These are phyloP conservation scores for Psittacara wagleri DNA, from an alignment of 2,113 vertebrate species.

Conservation along the genomic window DNA sequence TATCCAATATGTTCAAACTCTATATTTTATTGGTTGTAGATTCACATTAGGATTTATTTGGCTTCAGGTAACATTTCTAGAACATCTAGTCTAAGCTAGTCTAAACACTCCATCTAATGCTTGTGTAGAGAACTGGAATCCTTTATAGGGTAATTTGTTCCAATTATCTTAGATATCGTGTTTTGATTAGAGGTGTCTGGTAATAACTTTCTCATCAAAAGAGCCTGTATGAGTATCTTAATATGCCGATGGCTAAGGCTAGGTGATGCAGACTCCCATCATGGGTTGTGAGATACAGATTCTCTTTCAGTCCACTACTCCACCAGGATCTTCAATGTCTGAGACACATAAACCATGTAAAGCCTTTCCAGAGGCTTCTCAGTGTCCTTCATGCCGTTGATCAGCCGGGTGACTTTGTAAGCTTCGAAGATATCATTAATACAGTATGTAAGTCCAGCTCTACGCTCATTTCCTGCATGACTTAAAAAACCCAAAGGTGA, in stretches of 20 bases:
- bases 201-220: background rate
- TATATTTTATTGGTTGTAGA: background rate
- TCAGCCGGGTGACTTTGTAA: background rate
- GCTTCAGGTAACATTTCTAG: accelerated
- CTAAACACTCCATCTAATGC: background rate
- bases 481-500: background rate
- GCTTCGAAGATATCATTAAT: background rate
- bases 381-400: background rate
- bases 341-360: background rate
- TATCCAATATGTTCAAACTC: background rate
- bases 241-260: accelerated
- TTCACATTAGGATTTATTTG: background rate
- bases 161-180: background rate
- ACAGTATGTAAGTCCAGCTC: background rate
- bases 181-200: background rate
- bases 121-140: background rate
- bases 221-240: background rate
- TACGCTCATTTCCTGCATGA: background rate
- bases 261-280: background rate
- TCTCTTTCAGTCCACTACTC: background rate
- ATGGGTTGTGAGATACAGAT: background rate
- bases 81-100: background rate
- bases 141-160: background rate
- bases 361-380: background rate
- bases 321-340: background rate